Base-by-base conservation (phyloP, 2,797 vertebrate species). In the Peromyscus nudipes region DNA sequence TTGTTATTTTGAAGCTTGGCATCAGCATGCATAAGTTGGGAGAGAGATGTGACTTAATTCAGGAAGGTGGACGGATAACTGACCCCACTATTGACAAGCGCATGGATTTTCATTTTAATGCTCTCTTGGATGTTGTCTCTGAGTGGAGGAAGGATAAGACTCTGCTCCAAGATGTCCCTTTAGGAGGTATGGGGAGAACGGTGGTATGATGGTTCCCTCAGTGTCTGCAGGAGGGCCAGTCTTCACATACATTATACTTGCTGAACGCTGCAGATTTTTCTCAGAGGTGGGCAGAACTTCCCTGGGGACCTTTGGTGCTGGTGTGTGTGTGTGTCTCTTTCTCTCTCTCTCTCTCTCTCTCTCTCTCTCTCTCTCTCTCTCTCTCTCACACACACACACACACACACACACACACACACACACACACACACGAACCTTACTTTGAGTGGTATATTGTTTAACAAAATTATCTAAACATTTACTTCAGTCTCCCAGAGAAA, bases 101-200 rank as follows among this genome's bases (percentile, higher is more conserved):
- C 97, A 99, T 99, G 99, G 99, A 99, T 98, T 99, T 99, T 98
- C 99, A 99, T 99, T 99, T 99, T 98, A 99, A 99, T 97, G 99
- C 99, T 97, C 99, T 99, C 98, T 98, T 99, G 98, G 99, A 99
- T 96, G 99, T 99, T 57, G 99, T 99, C 92, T 99, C 99, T 16
- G 99, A 99, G 96, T 99, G 99, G 99, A 99, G 99, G 98, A 99
- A 99, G 98, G 99, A 99, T 99, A 99, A 99, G 98, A 99, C 99
- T 0, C 99, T 99, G 98, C 98, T 98, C 98, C 99, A 99, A 95
- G 99, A 99, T 97, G 98, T 98, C 57, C 99, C 99, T 49, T 99
- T 99, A 97, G 99, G 99, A 99, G 99, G 99, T 99, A 99, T 97
- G 98, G 96, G 95, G 95, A 97, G 96, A 97, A 60, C 10, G 95